Evolutionary conservation across 2,113 vertebrate species (phyloP).

Genomic region (Pandion haliaetus): DNA sequence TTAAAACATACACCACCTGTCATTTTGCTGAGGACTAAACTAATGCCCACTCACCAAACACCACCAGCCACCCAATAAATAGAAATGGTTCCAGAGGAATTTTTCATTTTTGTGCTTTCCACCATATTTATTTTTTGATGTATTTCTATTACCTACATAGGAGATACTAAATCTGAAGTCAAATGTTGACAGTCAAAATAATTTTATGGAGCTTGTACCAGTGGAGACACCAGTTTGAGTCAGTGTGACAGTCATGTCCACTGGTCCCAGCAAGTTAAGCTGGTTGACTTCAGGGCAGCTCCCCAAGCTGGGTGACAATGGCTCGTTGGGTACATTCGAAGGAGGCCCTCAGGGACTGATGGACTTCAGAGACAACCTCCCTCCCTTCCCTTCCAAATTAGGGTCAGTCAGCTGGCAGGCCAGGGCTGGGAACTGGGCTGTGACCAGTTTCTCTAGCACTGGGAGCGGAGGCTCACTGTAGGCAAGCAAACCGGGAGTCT

Average conservation of each 20-base stretch:
- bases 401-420: neutral
- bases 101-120: neutral
- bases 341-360: neutral
- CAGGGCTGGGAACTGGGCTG: neutral
- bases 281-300: neutral
- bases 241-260: neutral
- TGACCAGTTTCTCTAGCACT: neutral
- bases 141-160: neutral
- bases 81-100: neutral
- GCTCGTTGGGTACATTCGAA: fast-evolving
- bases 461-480: neutral
- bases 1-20: neutral
- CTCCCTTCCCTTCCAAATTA: neutral
- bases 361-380: neutral
- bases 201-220: neutral
- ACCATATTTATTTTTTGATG: neutral
- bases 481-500: neutral
- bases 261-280: no score
- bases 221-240: neutral
- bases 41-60: neutral
- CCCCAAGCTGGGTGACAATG: no score
- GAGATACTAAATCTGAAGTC: no score
- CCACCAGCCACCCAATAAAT: neutral
- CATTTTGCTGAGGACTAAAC: neutral
- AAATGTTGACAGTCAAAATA: neutral